Percentiles rank a stretch among this genome's conserved stretches.
Conservation (phyloP, 2,888 invertebrate genomes). For the Agrotis ipsilon region DNA sequence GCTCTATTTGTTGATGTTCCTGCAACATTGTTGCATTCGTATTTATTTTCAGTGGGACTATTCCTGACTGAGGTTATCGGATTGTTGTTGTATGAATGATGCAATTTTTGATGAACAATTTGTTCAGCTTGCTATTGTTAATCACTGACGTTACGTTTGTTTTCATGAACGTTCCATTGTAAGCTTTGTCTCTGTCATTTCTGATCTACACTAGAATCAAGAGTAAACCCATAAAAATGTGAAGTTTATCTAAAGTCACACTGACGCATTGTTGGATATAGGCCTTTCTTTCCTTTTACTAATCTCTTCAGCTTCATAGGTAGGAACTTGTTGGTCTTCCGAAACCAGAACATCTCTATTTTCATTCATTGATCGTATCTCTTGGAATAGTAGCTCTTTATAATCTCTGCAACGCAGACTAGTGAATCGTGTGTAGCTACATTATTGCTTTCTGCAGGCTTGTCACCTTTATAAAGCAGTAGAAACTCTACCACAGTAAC, state of each 20-base stretch:
- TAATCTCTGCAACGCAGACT: constrained; percentile 1
- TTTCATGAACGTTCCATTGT: neutral
- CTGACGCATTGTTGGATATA: no score
- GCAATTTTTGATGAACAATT: neutral
- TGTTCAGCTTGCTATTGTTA: neutral
- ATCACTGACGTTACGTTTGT: neutral
- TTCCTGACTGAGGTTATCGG: constrained; percentile 13
- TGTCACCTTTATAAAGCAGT: neutral
- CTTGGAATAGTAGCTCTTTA: neutral
- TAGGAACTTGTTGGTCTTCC: neutral
- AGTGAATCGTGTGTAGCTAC: neutral
- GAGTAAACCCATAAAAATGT: no score
- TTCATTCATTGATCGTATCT: neutral
- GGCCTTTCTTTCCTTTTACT: no score
- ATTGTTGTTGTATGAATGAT: neutral
- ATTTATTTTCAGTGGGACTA: constrained; percentile 20
- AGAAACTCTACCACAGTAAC: neutral
- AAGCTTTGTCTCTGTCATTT: no score
- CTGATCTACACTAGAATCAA: no score
- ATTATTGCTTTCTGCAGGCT: neutral
- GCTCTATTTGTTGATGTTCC: constrained; percentile 35
- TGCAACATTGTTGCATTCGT: constrained; percentile 57
- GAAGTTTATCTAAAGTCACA: no score
- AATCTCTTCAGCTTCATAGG: neutral
- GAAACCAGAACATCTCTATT: neutral